Conservation (phyloP, 2,888 invertebrate species). For the Latheticus oryzae region DNA sequence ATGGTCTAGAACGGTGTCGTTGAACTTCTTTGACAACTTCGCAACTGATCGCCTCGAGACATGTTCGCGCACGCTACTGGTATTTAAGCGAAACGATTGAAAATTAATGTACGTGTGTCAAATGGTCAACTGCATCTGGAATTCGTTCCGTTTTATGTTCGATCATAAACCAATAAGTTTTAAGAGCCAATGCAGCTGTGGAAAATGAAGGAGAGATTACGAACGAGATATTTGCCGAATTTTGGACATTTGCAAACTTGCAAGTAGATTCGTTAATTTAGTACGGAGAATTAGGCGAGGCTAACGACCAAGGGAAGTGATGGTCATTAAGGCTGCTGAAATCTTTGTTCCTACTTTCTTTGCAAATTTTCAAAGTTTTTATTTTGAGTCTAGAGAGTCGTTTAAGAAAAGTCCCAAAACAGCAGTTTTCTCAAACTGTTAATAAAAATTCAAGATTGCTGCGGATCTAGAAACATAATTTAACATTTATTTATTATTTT, state of each 20-base stretch:
- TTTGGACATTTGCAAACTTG: slow-evolving; percentile 3
- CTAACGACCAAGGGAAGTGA: no score
- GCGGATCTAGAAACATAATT: no score
- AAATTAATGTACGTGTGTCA: slow-evolving; percentile 27
- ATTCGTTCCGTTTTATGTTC: slow-evolving; percentile 5
- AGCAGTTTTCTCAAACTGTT: no score
- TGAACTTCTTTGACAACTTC: slow-evolving; percentile 23
- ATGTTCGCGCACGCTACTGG: slow-evolving; percentile 8
- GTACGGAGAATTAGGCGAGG: no score
- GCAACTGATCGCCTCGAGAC: slow-evolving; percentile 7
- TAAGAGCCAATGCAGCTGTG: slow-evolving; percentile 4
- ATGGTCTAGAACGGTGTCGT: slow-evolving; percentile 15
- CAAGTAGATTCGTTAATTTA: no score
- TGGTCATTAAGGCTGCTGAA: no score
- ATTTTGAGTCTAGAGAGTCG: no score
- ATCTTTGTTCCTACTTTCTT: no score
- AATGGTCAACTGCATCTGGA: slow-evolving; percentile 24
- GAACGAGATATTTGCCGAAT: slow-evolving; percentile 1
- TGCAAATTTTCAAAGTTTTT: no score
- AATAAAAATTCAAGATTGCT: no score
- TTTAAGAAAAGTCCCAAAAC: no score
- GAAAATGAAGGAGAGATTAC: slow-evolving; percentile 2
- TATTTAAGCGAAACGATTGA: slow-evolving; percentile 14
- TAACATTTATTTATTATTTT: no score
- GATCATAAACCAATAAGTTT: slow-evolving; percentile 8